Conservation (phyloP, 2,113 vertebrate genomes). For the Riparia riparia region DNA sequence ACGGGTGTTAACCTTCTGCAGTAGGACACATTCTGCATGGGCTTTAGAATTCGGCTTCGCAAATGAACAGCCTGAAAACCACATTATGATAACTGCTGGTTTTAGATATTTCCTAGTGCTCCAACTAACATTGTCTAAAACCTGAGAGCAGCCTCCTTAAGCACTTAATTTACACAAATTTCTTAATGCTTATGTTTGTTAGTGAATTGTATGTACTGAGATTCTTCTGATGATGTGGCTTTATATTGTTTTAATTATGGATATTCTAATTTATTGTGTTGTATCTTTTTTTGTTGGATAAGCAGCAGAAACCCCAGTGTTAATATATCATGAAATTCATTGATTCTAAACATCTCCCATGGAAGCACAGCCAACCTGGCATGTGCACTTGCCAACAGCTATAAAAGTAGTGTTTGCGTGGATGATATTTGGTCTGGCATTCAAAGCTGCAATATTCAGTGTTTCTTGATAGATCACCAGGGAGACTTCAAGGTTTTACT, state of each 20-base stretch:
- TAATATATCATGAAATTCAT: background rate
- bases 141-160: background rate
- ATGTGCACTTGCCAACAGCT: background rate
- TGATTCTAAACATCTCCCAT: background rate
- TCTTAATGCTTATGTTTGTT: background rate
- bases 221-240: background rate
- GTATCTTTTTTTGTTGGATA: background rate
- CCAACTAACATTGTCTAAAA: background rate
- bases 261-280: background rate
- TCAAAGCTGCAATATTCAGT: slow-evolving; percentile 19
- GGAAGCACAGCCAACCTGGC: slow-evolving; percentile 36
- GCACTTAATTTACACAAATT: background rate
- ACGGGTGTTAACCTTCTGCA: background rate
- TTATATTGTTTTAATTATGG: slow-evolving; percentile 16
- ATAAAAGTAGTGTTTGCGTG: background rate
- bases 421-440: background rate
- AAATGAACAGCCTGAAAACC: background rate
- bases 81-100: background rate
- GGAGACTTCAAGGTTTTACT: slow-evolving; percentile 14
- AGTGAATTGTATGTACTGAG: background rate
- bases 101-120: background rate
- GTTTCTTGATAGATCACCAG: slow-evolving; percentile 27
- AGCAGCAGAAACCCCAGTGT: background rate
- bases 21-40: background rate
- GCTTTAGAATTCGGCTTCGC: background rate